These are phyloP conservation scores for Sterna hirundo DNA, from an alignment of 2,113 vertebrate species.

Conservation along the genomic window DNA sequence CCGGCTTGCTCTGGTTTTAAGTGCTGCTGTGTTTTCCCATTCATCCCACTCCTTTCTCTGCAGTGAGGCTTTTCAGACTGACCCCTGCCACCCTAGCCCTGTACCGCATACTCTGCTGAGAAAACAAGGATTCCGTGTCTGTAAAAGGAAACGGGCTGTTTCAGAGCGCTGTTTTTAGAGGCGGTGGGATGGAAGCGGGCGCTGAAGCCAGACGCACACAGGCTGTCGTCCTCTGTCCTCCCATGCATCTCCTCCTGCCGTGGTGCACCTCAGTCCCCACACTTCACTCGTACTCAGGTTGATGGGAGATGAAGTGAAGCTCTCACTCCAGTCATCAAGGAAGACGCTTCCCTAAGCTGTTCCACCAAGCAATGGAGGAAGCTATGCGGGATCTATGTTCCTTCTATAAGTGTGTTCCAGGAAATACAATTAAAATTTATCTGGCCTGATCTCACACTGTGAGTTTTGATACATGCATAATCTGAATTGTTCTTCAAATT, in stretches of 20 bases:
- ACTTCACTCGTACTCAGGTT: background rate
- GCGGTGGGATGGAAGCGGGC: background rate
- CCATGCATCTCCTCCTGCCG: background rate
- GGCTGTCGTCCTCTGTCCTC: background rate
- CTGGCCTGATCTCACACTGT: background rate
- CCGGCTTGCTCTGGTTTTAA: background rate
- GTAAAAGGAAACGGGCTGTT: background rate
- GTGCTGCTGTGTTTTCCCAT: background rate
- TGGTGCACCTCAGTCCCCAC: background rate
- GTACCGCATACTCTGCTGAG: background rate
- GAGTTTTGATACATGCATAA: background rate
- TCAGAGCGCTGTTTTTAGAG: background rate
- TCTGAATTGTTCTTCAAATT: background rate
- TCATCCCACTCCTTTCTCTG: background rate
- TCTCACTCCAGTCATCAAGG: background rate
- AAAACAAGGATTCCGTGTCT: no score
- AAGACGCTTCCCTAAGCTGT: background rate
- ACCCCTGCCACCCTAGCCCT: background rate
- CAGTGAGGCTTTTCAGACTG: background rate
- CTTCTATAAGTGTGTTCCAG: background rate
- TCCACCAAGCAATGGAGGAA: background rate
- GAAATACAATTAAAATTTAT: background rate
- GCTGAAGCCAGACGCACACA: background rate
- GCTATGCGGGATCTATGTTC: background rate
- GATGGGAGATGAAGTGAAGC: background rate